phyloP scores from a whole-genome alignment of 2,113 vertebrate genomes.

The Zootoca vivipara region DNA sequence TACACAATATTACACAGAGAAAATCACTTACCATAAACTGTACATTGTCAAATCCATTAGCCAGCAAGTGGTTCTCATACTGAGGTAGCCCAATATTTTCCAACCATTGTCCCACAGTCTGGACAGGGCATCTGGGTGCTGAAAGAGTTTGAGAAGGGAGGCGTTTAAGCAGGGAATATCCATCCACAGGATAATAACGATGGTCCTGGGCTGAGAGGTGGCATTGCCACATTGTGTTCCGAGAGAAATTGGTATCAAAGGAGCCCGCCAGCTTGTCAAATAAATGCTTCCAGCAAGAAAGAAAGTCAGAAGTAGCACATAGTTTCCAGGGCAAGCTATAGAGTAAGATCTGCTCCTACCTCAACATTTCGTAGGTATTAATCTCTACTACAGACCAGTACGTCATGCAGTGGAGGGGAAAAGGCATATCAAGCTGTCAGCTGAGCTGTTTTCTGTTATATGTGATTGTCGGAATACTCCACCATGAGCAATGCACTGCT shows the following conservation, averaged over 20 bases:
- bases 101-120: conserved; percentile 98
- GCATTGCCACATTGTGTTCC: conserved; percentile 99
- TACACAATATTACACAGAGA: conserved; percentile 69
- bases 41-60: conserved; percentile 98
- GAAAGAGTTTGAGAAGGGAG: conserved; percentile 98
- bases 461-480: conserved; percentile 85
- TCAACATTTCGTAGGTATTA: conserved; percentile 82
- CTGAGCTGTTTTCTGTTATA: conserved; percentile 81
- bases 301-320: conserved; percentile 81
- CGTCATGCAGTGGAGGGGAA: conserved; percentile 62
- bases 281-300: conserved; percentile 77
- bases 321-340: conserved; percentile 77
- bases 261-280: conserved; percentile 96
- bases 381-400: conserved; percentile 81
- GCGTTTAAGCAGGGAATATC: conserved; percentile 97
- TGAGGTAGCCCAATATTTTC: conserved; percentile 98
- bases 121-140: conserved; percentile 96
- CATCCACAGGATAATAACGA: conserved; percentile 97
- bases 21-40: conserved; percentile 94
- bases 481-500: conserved; percentile 86
- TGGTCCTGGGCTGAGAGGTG: conserved; percentile 99
- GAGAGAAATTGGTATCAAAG: conserved; percentile 96
- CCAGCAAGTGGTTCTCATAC: conserved; percentile 99
- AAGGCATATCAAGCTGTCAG: conserved; percentile 80
- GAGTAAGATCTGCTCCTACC: conserved; percentile 76